Conservation (phyloP, 92 coral and sea anemone genomes). For the Siderastrea siderea region DNA sequence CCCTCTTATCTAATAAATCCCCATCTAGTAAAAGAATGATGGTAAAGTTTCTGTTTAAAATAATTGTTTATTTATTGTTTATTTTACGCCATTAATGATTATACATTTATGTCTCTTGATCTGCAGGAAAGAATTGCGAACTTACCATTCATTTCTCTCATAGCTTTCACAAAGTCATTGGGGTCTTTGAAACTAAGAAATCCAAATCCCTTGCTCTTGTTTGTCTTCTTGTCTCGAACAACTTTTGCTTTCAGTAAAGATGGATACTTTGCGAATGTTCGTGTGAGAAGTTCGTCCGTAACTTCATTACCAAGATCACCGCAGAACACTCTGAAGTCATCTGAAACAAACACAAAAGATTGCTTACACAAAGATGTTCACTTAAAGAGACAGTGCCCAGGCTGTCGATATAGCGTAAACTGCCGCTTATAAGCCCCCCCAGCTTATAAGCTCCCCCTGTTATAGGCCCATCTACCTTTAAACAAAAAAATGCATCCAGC, state of each 20-base stretch:
- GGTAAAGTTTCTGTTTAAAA: too few relatives aligned
- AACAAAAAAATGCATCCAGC: too few relatives aligned
- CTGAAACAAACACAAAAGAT: slow-evolving; percentile 52
- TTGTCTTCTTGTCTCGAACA: slow-evolving; percentile 94
- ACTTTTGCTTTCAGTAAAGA: slow-evolving; percentile 95
- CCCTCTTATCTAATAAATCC: too few relatives aligned
- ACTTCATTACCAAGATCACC: slow-evolving; percentile 99
- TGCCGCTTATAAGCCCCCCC: too few relatives aligned
- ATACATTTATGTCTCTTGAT: background rate
- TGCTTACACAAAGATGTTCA: background rate
- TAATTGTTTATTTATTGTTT: too few relatives aligned
- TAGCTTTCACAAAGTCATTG: slow-evolving; percentile 95
- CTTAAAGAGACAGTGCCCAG: background rate
- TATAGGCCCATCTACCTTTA: too few relatives aligned
- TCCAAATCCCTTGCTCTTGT: slow-evolving; percentile 95
- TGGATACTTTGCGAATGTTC: slow-evolving; percentile 95
- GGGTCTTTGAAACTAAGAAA: slow-evolving; percentile 99
- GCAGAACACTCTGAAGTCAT: slow-evolving; percentile 96
- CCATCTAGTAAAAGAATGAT: too few relatives aligned
- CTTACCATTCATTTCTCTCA: slow-evolving; percentile 99
- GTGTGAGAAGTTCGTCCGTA: slow-evolving; percentile 88
- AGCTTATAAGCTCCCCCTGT: too few relatives aligned
- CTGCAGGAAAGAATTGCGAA: background rate
- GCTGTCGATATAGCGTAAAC: too few relatives aligned
- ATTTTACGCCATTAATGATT: too few relatives aligned